Conservation (phyloP, 1,140 invertebrate species). For the Zaprionus capensis region DNA sequence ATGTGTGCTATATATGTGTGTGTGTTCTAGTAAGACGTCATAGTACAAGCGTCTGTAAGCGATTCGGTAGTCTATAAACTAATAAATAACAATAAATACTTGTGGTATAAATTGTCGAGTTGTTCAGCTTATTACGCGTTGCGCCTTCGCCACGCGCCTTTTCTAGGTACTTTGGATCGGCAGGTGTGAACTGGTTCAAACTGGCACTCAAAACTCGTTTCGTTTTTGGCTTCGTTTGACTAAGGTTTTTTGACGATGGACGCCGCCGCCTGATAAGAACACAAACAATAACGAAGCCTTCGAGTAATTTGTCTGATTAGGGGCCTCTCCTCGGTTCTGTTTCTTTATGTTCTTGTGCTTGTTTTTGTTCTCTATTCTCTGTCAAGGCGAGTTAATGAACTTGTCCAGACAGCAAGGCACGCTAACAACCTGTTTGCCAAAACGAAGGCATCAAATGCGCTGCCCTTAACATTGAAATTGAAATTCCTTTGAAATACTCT, state of each 20-base stretch:
- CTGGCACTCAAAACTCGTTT: constrained; percentile 43
- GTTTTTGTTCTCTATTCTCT: constrained; percentile 11
- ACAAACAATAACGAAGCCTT: constrained; percentile 18
- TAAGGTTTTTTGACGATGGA: constrained; percentile 22
- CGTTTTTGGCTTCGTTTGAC: not conserved
- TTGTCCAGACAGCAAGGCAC: constrained; percentile 8
- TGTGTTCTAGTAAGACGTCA: constrained; percentile 3
- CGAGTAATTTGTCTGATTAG: constrained; percentile 21
- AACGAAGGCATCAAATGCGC: constrained; percentile 17
- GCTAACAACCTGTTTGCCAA: constrained; percentile 38
- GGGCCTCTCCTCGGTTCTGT: constrained; percentile 22
- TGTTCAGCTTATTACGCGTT: constrained; percentile 11
- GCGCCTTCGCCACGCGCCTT: constrained; percentile 27
- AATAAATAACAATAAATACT: constrained; percentile 7
- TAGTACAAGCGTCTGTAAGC: constrained; percentile 7
- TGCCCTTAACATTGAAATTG: not conserved
- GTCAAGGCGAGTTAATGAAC: constrained; percentile 66
- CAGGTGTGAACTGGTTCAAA: constrained; percentile 41
- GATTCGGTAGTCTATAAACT: constrained; percentile 1
- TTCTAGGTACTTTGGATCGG: constrained; percentile 7
- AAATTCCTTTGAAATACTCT: constrained; percentile 5
- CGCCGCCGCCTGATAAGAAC: constrained; percentile 40
- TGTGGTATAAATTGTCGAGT: not conserved
- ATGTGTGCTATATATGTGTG: too few species aligned
- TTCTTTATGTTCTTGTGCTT: constrained; percentile 5